Evolutionary conservation across 2,888 invertebrate species (phyloP).

Genomic region (Neocrepidodera transversa): DNA sequence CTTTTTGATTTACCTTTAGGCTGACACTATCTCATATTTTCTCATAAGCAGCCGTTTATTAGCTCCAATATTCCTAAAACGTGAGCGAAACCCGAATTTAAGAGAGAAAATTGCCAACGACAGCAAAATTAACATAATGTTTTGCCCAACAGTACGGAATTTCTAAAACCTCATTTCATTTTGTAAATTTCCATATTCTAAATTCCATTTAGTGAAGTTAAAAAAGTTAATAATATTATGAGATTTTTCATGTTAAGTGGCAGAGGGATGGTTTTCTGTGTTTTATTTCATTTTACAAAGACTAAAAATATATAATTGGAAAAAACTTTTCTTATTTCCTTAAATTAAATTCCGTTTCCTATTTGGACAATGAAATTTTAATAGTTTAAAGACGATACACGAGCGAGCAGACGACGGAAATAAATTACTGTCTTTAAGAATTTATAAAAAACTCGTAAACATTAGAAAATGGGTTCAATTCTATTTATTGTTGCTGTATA

Average conservation of each 20-base stretch:
- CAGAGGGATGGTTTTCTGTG: no score
- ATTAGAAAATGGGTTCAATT: no score
- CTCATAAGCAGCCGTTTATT: conserved; percentile 2
- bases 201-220: neutral
- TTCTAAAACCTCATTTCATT: neutral
- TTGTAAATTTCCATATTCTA: neutral
- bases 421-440: no score
- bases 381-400: no score
- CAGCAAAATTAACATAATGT: conserved; percentile 12
- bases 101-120: conserved; percentile 4
- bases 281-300: no score
- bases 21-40: conserved; percentile 7
- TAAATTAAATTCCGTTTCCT: no score
- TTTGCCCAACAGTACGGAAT: neutral
- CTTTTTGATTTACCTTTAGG: neutral
- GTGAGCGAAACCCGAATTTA: conserved; percentile 1
- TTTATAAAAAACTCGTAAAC: no score
- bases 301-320: no score
- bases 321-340: no score
- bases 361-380: no score
- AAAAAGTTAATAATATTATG: neutral
- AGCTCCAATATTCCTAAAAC: neutral
- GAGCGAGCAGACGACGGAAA: no score
- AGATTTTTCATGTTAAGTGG: neutral
- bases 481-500: no score